phyloP scores from a whole-genome alignment of 2,888 invertebrate genomes.

The Aplocera efformata region DNA sequence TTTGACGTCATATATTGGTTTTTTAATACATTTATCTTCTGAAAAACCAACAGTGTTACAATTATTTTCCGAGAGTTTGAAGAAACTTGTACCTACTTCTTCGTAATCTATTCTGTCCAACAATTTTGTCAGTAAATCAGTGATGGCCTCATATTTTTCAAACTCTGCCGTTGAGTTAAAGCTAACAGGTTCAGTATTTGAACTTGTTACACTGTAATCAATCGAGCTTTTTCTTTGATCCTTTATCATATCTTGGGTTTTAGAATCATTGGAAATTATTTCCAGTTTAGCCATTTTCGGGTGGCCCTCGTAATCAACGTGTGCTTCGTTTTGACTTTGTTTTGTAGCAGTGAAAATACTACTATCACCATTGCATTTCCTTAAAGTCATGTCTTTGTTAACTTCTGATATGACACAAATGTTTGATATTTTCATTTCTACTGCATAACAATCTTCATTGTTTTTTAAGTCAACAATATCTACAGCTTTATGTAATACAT shows the following conservation, averaged over 20 bases:
- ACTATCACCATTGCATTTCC: too few relatives aligned
- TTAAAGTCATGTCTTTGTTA: too few relatives aligned
- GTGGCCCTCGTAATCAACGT: neutral
- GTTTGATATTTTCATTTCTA: neutral
- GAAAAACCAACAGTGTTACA: neutral
- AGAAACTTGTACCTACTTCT: conserved; percentile 12
- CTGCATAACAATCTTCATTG: neutral
- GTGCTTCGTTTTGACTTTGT: neutral
- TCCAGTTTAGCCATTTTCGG: neutral
- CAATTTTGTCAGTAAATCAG: conserved; percentile 50
- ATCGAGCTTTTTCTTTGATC: conserved; percentile 28
- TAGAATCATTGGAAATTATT: neutral
- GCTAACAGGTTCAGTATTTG: conserved; percentile 43
- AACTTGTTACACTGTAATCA: conserved; percentile 45
- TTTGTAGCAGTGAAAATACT: too few relatives aligned
- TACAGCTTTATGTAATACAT: conserved; percentile 6
- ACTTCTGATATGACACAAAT: neutral
- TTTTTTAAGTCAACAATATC: conserved; percentile 1
- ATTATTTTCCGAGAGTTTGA: conserved; percentile 3
- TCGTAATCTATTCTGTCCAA: conserved; percentile 47
- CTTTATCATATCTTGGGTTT: conserved; percentile 16
- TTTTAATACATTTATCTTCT: conserved; percentile 3
- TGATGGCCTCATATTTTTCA: conserved; percentile 60
- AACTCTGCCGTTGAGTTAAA: conserved; percentile 68
- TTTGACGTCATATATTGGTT: neutral